Base-by-base conservation (phyloP, 2,888 invertebrate species). In the Odontocerum albicorne region DNA sequence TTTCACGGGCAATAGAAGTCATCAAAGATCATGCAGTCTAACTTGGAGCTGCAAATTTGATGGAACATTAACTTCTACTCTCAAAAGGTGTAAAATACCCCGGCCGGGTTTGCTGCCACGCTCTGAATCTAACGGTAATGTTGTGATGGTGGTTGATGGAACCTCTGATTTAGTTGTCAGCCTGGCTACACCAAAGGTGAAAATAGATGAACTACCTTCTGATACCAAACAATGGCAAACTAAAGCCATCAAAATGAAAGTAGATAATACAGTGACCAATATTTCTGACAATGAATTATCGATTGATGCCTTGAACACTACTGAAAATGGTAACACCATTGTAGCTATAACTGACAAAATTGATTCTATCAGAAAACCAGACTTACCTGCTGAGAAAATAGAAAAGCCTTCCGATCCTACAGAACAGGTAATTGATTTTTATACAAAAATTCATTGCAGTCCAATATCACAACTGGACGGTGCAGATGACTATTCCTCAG, bases 31-130 rank as follows among this genome's bases (percentile, higher is more conserved):
- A 1, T 86, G 85, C 62, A 86, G 85, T 66, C 69, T 85, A 35
- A 83, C 83, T 1, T 83, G 86, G 80, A 86, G 83, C 64, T 87
- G 84, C 64, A 87, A 87, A 72, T 73, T 87, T 49, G 87, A 87
- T 63, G 79, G 81, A 22, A 80, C 77, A 50, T 72, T 70, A 10
- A 79, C 83, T 2, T 80, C 84, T 4, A 81, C 81, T 4, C 82
- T 85, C 50, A 89, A 88, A 63, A 79, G 87, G 60, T 80, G 88
- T 46, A 89, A 88, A 72, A 75, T 85, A 2, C 72, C 76, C 1
- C 64, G 70, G 40, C 62, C 38, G 58, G 43, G 45, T n/a, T 36
- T 59, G n/a, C 20, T 54, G 12, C 39, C 56, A 6, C 36, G 59
- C 10, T 39, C 56, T 8, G 56, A 59, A 44, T 69, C 67, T 44